phyloP scores from a whole-genome alignment of 2,113 vertebrate genomes.

The Chrysemys picta region DNA sequence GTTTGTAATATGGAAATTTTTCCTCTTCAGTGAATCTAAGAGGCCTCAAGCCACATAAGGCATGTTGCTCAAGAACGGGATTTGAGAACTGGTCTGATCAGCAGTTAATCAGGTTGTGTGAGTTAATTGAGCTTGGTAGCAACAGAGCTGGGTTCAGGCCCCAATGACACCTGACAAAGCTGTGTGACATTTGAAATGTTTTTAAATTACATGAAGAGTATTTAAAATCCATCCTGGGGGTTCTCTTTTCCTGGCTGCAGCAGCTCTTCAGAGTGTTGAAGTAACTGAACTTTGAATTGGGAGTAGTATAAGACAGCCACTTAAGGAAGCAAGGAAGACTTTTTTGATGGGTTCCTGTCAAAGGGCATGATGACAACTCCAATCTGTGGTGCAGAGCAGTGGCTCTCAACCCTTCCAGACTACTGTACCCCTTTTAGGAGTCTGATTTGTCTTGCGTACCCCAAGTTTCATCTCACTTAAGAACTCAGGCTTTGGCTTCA shows the following conservation, averaged over 20 bases:
- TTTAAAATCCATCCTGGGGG: not conserved
- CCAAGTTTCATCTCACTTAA: no score
- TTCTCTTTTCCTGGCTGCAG: not conserved
- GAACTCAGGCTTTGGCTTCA: no score
- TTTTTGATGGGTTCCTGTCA: not conserved
- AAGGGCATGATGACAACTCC: not conserved
- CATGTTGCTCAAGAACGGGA: not conserved
- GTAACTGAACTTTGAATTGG: not conserved
- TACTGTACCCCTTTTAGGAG: no score
- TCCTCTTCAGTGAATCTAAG: not conserved
- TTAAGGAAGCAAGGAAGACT: not conserved
- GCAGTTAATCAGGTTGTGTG: not conserved
- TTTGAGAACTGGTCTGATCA: not conserved
- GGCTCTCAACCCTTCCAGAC: no score
- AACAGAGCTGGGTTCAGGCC: not conserved
- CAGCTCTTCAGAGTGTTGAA: not conserved
- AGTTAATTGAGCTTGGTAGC: not conserved
- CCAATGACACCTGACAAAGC: not conserved
- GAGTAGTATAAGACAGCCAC: not conserved
- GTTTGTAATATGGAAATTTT: not conserved
- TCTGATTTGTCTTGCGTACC: no score
- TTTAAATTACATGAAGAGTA: not conserved
- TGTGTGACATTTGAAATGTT: not conserved
- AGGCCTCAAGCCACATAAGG: not conserved
- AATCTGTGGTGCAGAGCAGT: not conserved